Evolutionary conservation across 2,888 invertebrate genomes (phyloP), one percentile per base, ranked within the genome.

Genomic region (Tinea trinotella): DNA sequence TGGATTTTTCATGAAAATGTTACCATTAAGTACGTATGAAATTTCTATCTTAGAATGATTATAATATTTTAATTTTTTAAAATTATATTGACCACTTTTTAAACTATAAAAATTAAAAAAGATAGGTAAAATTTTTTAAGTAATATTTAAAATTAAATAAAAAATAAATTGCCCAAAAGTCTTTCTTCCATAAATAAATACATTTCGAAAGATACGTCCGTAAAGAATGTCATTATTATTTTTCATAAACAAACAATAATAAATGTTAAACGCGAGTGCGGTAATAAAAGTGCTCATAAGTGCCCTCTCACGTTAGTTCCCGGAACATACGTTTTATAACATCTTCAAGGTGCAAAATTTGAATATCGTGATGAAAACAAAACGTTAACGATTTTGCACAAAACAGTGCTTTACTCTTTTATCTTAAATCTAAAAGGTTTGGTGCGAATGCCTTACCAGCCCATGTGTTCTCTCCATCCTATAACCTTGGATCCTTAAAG

Each of bases 301-400:
- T 50, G 24, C 50, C 50, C 50, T 50, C 50, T 67, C 75, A 72
- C 68, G 73, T 65, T 56, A 60, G 65, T 69, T 66, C 70, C 59
- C 59, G 63, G 73, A 68, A 68, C 24, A 68, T 66, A 63, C 62
- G 56, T 61, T 71, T 75, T 72, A 76, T 71, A 64, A 69, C 73
- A 69, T 61, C 70, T 72, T 71, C 69, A 69, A 63, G 67, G 68
- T 68, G 67, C 66, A 57, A 67, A 71, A 69, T 74, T 73, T 68
- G 63, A 71, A 72, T 71, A 65, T 67, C 67, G 63, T 65, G 24
- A 50, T 12, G 50, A 13, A 50, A 19, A 46, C 18, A 18, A 46
- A 17, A 46, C 17, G 46, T 17, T 46, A 46, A 46, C 46, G 10
- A 19, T 19, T 46, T 19, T 46, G 46, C 7, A 40, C 13, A 13